Base-by-base conservation (phyloP, 2,888 invertebrate genomes). In the Cheiracanthium punctorium region DNA sequence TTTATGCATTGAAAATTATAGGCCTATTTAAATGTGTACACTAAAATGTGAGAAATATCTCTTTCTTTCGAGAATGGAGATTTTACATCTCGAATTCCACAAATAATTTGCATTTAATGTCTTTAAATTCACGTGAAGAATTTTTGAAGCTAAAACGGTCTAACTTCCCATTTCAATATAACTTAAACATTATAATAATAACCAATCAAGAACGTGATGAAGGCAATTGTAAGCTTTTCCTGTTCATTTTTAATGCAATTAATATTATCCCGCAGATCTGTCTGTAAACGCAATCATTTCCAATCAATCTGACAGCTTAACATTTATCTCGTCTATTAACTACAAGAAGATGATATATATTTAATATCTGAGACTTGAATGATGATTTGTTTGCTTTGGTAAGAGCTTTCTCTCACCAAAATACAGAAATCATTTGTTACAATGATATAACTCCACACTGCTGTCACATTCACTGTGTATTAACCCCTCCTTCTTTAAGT, bases 281-380 rank as follows among this genome's bases (percentile, higher is more conserved):
- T 84, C 84, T 58, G 20, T 67, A 65, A 69, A 43, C 30, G 79
- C 79, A 65, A 85, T 85, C 73, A 85, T 73, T 74, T 64, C 79
- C 73, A 69, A 79, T 85, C 79, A 58, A 17, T 74, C 79, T 85
- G 84, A 85, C 84, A 84, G 69, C 79, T 52, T 73, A 79, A 79
- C 79, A 79, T 85, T 79, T 79, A 85, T 85, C 84, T 85, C 84
- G 43, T 74, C 52, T 32, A 79, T 85, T 79, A 67, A 58, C 58
- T 74, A 70, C 41, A 70, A 74, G 79, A 85, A 85, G 77, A 74
- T 74, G 74, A 85, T 85, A 85, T 74, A 85, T 74, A 79, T 79
- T 85, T 79, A 85, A 73, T 85, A 69, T 29, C 41, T 24, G 29
- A 79, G 74, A 85, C 82, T 77, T 73, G 82, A 84, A 84, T 84